Percentiles rank a stretch among this genome's conserved stretches.
phyloP scores from a whole-genome alignment of 2,113 vertebrate species.

The Puma concolor region DNA sequence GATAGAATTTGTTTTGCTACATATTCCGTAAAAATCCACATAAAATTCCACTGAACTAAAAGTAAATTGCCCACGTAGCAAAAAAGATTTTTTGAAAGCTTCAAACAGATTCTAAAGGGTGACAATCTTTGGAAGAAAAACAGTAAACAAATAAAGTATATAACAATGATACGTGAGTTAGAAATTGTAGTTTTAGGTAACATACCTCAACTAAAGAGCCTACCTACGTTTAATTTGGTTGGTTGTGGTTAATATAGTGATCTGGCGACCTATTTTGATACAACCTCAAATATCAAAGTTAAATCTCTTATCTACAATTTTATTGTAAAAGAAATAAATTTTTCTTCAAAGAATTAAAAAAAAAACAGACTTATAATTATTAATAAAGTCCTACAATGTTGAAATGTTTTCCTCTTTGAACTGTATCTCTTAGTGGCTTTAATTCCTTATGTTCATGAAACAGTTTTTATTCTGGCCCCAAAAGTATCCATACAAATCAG shows the following conservation, averaged over 20 bases:
- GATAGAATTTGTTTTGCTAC: constrained; percentile 50
- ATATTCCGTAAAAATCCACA: constrained; percentile 20
- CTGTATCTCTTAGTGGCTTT: not conserved
- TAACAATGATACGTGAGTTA: not conserved
- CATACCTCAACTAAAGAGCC: not conserved
- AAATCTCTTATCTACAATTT: constrained; percentile 16
- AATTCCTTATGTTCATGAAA: not conserved
- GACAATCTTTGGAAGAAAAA: not conserved
- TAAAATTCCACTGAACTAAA: constrained; percentile 41
- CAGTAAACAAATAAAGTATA: not conserved
- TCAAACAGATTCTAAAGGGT: constrained; percentile 2
- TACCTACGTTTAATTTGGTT: not conserved
- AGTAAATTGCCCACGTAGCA: not conserved
- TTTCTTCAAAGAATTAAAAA: not conserved
- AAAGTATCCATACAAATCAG: not conserved
- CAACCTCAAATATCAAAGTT: constrained; percentile 11
- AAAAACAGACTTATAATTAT: not conserved
- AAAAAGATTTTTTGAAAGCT: constrained; percentile 21
- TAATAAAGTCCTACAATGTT: not conserved
- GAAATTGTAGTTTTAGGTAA: not conserved
- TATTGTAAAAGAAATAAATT: not conserved
- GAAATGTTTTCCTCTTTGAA: not conserved
- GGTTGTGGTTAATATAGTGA: not conserved
- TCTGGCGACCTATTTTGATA: not conserved
- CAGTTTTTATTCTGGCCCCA: not conserved